A percentile compares a stretch with the other conserved stretches of the same genome.
Conservation (phyloP, 2,113 vertebrate genomes). For the Ciconia maguari region DNA sequence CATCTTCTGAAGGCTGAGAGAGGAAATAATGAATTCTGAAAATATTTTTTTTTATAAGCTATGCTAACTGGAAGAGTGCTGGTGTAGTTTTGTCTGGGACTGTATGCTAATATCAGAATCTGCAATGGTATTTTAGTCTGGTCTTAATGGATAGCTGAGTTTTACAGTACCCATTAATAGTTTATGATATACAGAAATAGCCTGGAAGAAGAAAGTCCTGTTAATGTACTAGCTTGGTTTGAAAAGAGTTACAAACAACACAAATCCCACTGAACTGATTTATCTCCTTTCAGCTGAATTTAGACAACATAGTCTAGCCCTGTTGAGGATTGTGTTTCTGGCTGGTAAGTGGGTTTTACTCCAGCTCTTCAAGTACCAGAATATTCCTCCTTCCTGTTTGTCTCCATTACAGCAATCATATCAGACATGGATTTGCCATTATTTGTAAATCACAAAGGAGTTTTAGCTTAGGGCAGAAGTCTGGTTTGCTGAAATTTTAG, state of each 20-base stretch:
- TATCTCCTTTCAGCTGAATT: not conserved
- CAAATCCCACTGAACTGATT: not conserved
- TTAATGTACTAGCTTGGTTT: not conserved
- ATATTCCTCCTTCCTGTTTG: slow-evolving; percentile 47
- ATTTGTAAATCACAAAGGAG: slow-evolving; percentile 39
- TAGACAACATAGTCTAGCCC: not conserved
- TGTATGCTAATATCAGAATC: not conserved
- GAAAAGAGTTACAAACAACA: not conserved
- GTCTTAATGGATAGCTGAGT: not conserved
- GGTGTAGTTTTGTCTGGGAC: not conserved
- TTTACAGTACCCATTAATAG: not conserved
- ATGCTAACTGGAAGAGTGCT: not conserved
- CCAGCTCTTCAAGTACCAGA: not conserved
- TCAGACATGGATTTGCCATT: slow-evolving; percentile 32
- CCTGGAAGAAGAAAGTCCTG: not conserved
- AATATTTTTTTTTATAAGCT: not conserved
- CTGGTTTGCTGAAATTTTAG: slow-evolving; percentile 36
- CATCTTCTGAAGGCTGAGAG: not conserved
- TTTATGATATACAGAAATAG: slow-evolving; percentile 2
- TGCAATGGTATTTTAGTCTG: not conserved
- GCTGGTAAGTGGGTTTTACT: not conserved
- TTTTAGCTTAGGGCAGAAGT: slow-evolving; percentile 3
- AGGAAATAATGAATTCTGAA: not conserved
- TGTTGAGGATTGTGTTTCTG: not conserved
- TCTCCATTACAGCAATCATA: slow-evolving; percentile 15